Evolutionary conservation across 1,140 invertebrate species (phyloP).

Genomic region (Archivesica marissinica): DNA sequence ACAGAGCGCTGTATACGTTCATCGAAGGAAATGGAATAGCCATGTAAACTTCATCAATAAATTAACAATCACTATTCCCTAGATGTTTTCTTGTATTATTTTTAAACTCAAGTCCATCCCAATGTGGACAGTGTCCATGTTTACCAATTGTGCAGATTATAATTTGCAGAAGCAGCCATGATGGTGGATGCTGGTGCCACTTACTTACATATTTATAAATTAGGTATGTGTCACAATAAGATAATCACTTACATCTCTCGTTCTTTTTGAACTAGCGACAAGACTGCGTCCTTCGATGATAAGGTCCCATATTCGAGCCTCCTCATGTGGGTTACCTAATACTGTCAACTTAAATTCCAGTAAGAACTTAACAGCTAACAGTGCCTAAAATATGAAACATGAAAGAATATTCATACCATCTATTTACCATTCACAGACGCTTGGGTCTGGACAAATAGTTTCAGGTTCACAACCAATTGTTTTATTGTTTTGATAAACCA

Average conservation of each 20-base stretch:
- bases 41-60: neutral
- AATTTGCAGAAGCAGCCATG: neutral
- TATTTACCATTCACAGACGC: no score
- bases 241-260: conserved; percentile 37
- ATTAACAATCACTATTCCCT: neutral
- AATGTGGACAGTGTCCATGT: neutral
- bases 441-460: no score
- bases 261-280: conserved; percentile 4
- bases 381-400: conserved; percentile 19
- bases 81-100: neutral
- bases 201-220: neutral
- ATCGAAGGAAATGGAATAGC: no score
- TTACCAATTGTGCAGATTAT: neutral
- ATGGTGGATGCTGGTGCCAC: neutral
- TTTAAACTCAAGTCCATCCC: neutral
- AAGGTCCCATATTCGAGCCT: conserved; percentile 46
- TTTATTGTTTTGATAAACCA: no score
- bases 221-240: neutral
- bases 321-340: conserved; percentile 27
- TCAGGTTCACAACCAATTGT: no score
- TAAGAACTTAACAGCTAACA: conserved; percentile 15
- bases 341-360: conserved; percentile 31
- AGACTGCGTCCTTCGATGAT: conserved; percentile 30
- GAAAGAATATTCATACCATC: no score
- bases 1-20: no score